Base-by-base conservation (phyloP, 1,140 invertebrate genomes). In the Notospermus geniculatus region DNA sequence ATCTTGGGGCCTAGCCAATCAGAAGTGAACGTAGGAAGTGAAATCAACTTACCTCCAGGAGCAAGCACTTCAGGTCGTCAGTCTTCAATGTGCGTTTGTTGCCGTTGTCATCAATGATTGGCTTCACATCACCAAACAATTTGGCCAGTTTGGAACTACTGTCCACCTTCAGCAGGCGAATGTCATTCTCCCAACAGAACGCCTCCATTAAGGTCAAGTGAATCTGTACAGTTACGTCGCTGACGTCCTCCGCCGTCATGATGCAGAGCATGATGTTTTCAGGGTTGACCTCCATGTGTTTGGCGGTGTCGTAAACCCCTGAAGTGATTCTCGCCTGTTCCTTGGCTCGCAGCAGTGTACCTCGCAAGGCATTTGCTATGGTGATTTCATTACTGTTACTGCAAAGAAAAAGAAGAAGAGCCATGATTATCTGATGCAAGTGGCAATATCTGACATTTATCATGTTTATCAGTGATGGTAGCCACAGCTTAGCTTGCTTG, bases 61-160 rank as follows among this genome's bases (percentile, higher is more conserved):
- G 32, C 32, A 36, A 15, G 32, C 32, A 36, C 32, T 36, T 36
- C 5, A 36, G 32, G 32, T 36, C 32, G 15, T 36, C 32, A 36
- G 32, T 7, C 15, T 36, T 36, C 5, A 36, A 36, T 4, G 32
- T 36, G 4, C 32, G 4, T 36, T 36, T 4, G 46, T 23, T 50
- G 46, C 25, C 46, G 46, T 50, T 50, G 46, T 50, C n/a, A n/a
- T 50, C 25, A n/a, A 50, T 27, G n/a, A 27, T 27, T 50, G 46
- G 19, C 25, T 50, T 50, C 4, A 23, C 25, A 27, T 50, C 46
- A 27, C 46, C 46, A n/a, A 50, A 5, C n/a, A 50, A 27, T n/a
- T 50, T 50, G 4, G 25, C 46, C 46, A 50, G n/a, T n/a, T 50
- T 50, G 4, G n/a, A 5, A 9, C 19, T 50, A 27, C 46, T 19